Evolutionary conservation across 2,797 vertebrate genomes (phyloP).

Genomic region (Microhierax caerulescens): DNA sequence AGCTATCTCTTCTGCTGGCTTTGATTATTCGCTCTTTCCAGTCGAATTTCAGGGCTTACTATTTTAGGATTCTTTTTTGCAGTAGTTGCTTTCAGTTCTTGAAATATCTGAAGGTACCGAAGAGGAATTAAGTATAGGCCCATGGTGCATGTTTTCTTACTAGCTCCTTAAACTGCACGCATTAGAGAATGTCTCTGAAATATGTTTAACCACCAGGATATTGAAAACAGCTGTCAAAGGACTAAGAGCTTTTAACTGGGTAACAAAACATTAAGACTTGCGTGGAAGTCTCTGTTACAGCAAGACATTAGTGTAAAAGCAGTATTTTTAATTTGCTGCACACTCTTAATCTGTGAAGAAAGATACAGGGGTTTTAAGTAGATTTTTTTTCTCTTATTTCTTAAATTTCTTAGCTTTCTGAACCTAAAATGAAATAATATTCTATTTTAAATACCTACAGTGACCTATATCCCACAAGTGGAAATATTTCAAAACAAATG

Average conservation of each 20-base stretch:
- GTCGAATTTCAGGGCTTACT: neutral
- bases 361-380: rapidly evolving
- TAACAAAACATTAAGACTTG: too few species aligned
- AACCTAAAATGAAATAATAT: neutral
- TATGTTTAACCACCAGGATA: rapidly evolving
- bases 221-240: rapidly evolving
- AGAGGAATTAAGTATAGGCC: neutral
- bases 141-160: neutral
- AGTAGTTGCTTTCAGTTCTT: neutral
- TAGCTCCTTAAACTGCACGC: neutral
- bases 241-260: neutral
- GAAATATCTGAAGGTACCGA: neutral
- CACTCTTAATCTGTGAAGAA: neutral
- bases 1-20: neutral
- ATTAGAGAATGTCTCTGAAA: neutral
- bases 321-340: neutral
- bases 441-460: neutral
- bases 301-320: neutral
- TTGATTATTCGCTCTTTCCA: neutral
- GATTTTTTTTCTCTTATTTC: neutral
- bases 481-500: neutral
- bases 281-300: neutral
- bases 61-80: neutral
- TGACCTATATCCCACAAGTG: neutral
- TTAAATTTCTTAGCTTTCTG: neutral